Evolutionary conservation across 1,140 invertebrate genomes (phyloP).

Genomic region (Sitobion miscanthi): DNA sequence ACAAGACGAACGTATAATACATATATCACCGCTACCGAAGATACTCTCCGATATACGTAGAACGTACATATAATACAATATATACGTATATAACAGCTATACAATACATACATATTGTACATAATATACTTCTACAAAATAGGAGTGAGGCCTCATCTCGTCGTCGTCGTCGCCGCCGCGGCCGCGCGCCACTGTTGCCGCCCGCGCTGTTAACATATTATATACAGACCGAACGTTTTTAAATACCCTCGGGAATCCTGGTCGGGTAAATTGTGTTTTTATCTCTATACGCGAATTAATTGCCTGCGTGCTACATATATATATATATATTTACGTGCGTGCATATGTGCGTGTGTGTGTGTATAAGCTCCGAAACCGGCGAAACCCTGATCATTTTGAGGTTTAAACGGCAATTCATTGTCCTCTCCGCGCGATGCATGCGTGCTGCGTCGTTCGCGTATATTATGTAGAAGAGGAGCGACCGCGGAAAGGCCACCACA

Average conservation of each 20-base stretch:
- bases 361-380: background rate
- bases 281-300: slow-evolving; percentile 53
- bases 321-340: background rate
- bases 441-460: background rate
- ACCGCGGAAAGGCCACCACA: background rate
- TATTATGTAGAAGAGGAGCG: background rate
- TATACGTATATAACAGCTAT: background rate
- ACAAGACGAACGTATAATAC: slow-evolving; percentile 15
- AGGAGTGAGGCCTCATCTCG: background rate
- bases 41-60: background rate
- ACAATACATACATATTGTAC: background rate
- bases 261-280: slow-evolving; percentile 53
- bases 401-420: slow-evolving; percentile 54
- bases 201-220: background rate
- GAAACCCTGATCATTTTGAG: slow-evolving; percentile 44
- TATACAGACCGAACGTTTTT: slow-evolving; percentile 38
- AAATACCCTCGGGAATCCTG: slow-evolving; percentile 50
- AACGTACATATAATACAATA: background rate
- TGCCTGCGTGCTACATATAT: background rate
- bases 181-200: background rate
- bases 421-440: background rate
- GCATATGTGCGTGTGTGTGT: background rate
- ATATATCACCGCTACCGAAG: background rate
- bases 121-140: background rate
- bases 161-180: background rate